phyloP scores from a whole-genome alignment of 2,888 invertebrate species.

The Conomelus anceps region DNA sequence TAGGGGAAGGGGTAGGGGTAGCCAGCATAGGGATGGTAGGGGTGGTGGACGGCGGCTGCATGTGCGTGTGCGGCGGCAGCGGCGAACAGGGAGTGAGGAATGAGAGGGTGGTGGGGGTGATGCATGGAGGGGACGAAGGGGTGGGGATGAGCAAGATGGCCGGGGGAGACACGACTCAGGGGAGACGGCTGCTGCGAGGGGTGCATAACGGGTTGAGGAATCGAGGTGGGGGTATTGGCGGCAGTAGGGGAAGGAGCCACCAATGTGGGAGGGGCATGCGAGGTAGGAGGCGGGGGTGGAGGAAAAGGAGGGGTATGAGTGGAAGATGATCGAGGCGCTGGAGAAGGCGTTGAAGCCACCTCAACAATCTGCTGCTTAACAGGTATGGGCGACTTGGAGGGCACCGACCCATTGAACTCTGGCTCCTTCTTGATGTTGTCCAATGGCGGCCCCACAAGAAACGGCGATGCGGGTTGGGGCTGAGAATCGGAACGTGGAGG shows the following conservation, averaged over 20 bases:
- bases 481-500: conserved; percentile 42
- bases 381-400: background rate
- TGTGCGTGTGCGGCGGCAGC: conserved; percentile 48
- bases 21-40: conserved; percentile 47
- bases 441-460: conserved; percentile 57
- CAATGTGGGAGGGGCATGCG: conserved; percentile 41
- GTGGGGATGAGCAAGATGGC: conserved; percentile 38
- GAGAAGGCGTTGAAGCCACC: conserved; percentile 28
- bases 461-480: conserved; percentile 46
- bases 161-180: conserved; percentile 40
- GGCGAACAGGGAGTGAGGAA: conserved; percentile 60
- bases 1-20: conserved; percentile 48
- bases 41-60: conserved; percentile 57
- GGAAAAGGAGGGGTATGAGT: conserved; percentile 31
- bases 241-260: conserved; percentile 33
- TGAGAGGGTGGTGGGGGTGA: conserved; percentile 61
- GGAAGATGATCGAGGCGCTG: conserved; percentile 33
- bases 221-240: conserved; percentile 50
- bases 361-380: conserved; percentile 28
- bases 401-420: conserved; percentile 38
- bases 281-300: conserved; percentile 34
- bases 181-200: conserved; percentile 67
- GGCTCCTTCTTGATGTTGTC: conserved; percentile 71
- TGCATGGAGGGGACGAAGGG: conserved; percentile 46
- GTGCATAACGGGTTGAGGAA: conserved; percentile 64